These are phyloP conservation scores for Ramphastos sulfuratus DNA, from an alignment of 2,113 vertebrate genomes.

Conservation along the genomic window DNA sequence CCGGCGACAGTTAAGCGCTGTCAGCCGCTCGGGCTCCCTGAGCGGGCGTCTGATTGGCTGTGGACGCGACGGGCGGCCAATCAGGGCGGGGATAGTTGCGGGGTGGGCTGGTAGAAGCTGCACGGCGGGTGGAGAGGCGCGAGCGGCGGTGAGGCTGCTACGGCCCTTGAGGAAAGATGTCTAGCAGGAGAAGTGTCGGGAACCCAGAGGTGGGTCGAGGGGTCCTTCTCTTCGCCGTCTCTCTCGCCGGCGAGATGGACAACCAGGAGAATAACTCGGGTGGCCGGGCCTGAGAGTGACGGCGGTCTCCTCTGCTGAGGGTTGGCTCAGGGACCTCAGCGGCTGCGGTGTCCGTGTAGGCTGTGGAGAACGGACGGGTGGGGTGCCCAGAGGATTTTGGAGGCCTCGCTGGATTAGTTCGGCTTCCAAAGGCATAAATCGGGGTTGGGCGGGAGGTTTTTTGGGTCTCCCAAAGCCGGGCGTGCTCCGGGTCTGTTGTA, in stretches of 20 bases:
- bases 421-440: too few relatives aligned
- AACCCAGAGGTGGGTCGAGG: slow-evolving; percentile 52
- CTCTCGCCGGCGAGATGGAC: too few relatives aligned
- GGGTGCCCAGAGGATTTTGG: too few relatives aligned
- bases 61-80: not conserved
- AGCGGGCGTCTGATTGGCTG: not conserved
- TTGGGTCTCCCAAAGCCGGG: accelerated
- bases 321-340: too few relatives aligned
- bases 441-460: accelerated
- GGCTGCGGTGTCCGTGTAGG: too few relatives aligned
- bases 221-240: accelerated
- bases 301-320: too few relatives aligned
- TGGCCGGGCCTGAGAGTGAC: not conserved
- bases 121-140: not conserved
- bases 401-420: accelerated
- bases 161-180: slow-evolving; percentile 68
- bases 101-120: not conserved
- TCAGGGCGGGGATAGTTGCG: not conserved
- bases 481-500: not conserved
- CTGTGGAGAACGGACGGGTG: not conserved
- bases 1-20: not conserved
- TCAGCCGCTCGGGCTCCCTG: not conserved
- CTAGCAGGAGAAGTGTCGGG: slow-evolving; percentile 67
- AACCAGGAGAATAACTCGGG: too few relatives aligned
- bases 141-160: not conserved